phyloP scores from a whole-genome alignment of 2,113 vertebrate species.

The Athene cunicularia region DNA sequence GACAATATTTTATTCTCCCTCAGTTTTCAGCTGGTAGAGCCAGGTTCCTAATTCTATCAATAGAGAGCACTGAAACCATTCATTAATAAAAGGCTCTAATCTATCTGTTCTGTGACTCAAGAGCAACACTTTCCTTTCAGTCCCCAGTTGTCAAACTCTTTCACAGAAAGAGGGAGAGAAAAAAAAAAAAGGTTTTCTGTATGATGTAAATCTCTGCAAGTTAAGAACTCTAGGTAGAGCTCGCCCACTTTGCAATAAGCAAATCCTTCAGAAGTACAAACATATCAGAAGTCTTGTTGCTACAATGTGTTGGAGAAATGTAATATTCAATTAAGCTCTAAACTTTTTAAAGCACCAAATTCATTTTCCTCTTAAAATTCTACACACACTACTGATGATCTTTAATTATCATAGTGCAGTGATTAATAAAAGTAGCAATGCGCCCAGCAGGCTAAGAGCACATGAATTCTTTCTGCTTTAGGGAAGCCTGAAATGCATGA shows the following conservation, averaged over 20 bases:
- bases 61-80: conserved; percentile 9
- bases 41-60: conserved; percentile 46
- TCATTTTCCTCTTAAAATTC: conserved; percentile 10
- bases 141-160: not conserved
- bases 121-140: not conserved
- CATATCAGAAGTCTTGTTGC: not conserved
- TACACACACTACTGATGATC: not conserved
- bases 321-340: not conserved
- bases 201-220: not conserved
- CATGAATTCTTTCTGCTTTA: not conserved
- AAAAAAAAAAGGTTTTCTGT: not conserved
- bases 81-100: conserved; percentile 28
- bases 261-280: not conserved
- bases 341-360: not conserved
- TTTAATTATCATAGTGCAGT: not conserved
- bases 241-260: not conserved
- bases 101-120: conserved; percentile 7
- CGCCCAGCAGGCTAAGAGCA: not conserved
- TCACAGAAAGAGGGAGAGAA: not conserved
- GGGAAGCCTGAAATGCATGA: not conserved
- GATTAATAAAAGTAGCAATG: conserved; percentile 12
- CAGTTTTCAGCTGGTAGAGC: conserved; percentile 26
- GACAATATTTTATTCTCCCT: conserved; percentile 58
- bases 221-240: not conserved
- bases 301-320: not conserved